phyloP scores from a whole-genome alignment of 1,140 invertebrate species.

The Cataglyphis hispanica region DNA sequence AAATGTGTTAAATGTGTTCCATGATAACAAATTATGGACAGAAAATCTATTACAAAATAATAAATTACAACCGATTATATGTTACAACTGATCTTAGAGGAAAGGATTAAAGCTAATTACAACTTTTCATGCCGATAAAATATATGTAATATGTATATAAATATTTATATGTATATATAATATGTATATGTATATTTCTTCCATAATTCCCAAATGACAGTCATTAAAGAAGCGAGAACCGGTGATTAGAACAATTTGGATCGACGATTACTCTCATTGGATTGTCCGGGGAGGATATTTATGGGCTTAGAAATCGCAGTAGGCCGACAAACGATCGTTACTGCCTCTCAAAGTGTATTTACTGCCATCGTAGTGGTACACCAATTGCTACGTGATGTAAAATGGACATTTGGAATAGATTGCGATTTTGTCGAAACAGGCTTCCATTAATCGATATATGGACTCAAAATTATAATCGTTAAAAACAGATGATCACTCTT shows the following conservation, averaged over 20 bases:
- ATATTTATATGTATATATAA: too few species aligned
- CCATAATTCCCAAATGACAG: conserved; percentile 48
- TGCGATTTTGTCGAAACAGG: background rate
- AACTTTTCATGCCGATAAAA: conserved; percentile 23
- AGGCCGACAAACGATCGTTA: conserved; percentile 74
- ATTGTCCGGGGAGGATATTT: conserved; percentile 66
- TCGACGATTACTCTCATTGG: conserved; percentile 64
- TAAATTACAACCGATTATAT: background rate
- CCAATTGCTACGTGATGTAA: conserved; percentile 45
- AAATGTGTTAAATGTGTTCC: background rate
- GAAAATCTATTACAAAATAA: background rate
- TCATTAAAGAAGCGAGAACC: conserved; percentile 62
- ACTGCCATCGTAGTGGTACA: conserved; percentile 24
- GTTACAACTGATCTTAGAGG: background rate
- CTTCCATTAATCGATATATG: background rate
- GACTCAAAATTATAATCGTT: background rate
- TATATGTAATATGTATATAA: conserved; percentile 25
- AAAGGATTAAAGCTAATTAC: background rate
- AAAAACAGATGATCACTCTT: background rate
- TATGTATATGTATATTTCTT: too few species aligned
- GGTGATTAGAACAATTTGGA: conserved; percentile 47
- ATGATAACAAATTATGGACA: background rate
- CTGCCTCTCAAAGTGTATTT: conserved; percentile 70
- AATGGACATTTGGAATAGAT: conserved; percentile 30
- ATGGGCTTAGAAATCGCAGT: conserved; percentile 68